Conservation (phyloP, 1,140 invertebrate genomes). For the Drosophila gunungcola region DNA sequence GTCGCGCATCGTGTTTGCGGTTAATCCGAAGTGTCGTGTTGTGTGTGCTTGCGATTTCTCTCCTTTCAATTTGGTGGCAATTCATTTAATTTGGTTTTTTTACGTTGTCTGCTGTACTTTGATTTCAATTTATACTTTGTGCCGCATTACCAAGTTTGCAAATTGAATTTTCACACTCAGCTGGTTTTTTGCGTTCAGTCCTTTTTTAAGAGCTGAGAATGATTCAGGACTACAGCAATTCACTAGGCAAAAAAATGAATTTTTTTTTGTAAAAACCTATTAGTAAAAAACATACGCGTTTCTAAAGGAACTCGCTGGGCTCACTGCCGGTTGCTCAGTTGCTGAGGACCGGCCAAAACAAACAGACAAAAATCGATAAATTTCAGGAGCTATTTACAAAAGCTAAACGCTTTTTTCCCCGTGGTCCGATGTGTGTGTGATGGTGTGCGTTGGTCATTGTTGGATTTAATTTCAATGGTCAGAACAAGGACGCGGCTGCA, state of each 20-base stretch:
- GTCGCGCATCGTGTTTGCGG: conserved; percentile 12
- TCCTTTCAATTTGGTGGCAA: conserved; percentile 38
- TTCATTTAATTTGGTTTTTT: conserved; percentile 40
- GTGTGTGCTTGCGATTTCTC: conserved; percentile 2
- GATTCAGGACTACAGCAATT: conserved; percentile 52
- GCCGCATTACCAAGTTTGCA: conserved; percentile 39
- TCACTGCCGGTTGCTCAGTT: conserved; percentile 20
- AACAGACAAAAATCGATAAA: conserved; percentile 80
- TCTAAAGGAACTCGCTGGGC: conserved; percentile 4
- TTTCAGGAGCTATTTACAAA: conserved; percentile 66
- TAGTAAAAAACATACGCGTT: conserved; percentile 14
- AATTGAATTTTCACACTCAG: conserved; percentile 69
- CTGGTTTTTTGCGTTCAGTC: conserved; percentile 2
- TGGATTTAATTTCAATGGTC: conserved; percentile 38
- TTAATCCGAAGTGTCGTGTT: conserved; percentile 26
- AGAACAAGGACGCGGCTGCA: conserved; percentile 20
- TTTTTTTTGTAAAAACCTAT: conserved; percentile 42
- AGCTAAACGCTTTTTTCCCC: conserved; percentile 43
- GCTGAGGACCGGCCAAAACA: conserved; percentile 63
- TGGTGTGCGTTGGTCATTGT: conserved; percentile 10
- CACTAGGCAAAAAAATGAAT: conserved; percentile 51
- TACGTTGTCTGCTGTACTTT: conserved; percentile 41
- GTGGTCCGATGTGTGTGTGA: conserved; percentile 4
- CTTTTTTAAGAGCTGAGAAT: conserved; percentile 2
- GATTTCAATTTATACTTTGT: conserved; percentile 65